These are phyloP conservation scores for Osedax fenrisi DNA, from an alignment of 2,888 invertebrate species.

Conservation along the genomic window DNA sequence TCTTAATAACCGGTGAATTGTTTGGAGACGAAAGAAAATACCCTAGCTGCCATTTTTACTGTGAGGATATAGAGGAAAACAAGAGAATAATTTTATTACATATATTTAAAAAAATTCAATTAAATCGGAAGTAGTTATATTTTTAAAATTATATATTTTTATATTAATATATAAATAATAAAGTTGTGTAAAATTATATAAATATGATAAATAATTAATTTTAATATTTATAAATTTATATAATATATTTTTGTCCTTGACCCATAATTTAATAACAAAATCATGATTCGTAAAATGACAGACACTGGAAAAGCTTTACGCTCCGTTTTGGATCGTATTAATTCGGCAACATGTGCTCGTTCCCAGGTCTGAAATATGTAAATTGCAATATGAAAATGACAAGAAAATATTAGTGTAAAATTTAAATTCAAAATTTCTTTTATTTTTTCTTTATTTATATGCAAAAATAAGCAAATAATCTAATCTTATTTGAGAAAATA, in stretches of 20 bases:
- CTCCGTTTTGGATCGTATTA: constrained; percentile 7
- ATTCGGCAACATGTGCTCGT: not conserved
- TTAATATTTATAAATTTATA: no score
- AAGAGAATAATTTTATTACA: no score
- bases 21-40: not conserved
- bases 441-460: not conserved
- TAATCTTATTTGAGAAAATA: not conserved
- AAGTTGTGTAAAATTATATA: no score
- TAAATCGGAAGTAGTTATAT: no score
- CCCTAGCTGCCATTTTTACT: not conserved
- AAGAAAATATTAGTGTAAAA: not conserved
- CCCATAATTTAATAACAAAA: not conserved
- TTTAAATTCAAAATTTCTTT: not conserved
- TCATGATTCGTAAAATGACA: constrained; percentile 18
- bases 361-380: not conserved
- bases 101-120: no score
- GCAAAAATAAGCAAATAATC: not conserved
- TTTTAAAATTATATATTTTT: no score
- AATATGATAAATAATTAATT: no score
- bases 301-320: constrained; percentile 2
- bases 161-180: no score
- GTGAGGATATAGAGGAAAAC: no score
- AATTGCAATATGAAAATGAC: not conserved
- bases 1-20: not conserved
- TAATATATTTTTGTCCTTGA: no score